Evolutionary conservation across 2,888 invertebrate genomes (phyloP), one percentile per base, ranked within the genome.

Genomic region (Zaprionus bogoriensis): DNA sequence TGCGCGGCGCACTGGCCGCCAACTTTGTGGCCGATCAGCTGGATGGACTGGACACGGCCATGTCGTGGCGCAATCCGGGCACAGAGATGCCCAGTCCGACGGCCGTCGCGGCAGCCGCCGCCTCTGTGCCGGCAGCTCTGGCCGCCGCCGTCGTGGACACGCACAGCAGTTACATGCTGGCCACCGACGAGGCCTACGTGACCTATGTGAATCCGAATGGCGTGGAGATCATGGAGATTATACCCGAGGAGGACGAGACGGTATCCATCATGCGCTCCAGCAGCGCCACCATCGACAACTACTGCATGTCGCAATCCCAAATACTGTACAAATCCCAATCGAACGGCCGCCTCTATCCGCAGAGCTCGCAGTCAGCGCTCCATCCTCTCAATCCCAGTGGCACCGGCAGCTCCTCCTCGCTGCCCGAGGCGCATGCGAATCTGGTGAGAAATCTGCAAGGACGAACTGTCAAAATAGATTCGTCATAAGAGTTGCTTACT

Each of bases 141-240:
- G 84, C 88, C 9, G 80, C 87, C 7, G 85, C 78, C 3, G 89
- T 87, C 1, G 75, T 76, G 6, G 90, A 90, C 12, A 82, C 89
- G 1, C 89, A 89, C 42, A 82, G 84, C 57, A 90, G 89, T 45
- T 90, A 89, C 44, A 88, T 91, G 88, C 69, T 89, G 44, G 83
- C 89, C 14, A 87, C 89, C 4, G 90, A 90, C 59, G 89, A 90
- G 53, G 84, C 91, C 2, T 89, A 89, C 47, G 89, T 89, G 2
- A 90, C 90, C 0, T 89, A 89, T 32, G 87, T 91, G 14, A 91
- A 90, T 78, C 88, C 90, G 1, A 90, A 90, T 71, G 90, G 90
- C 0, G 90, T 91, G 6, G 90, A 91, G 65, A 91, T 91, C 19
- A 91, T 91, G 90, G 90, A 91, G 69, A 91, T 91, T 14, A 91